A percentile compares a stretch with the other conserved stretches of the same genome.
Conservation (phyloP, 2,888 invertebrate genomes). For the Caprella mutica region DNA sequence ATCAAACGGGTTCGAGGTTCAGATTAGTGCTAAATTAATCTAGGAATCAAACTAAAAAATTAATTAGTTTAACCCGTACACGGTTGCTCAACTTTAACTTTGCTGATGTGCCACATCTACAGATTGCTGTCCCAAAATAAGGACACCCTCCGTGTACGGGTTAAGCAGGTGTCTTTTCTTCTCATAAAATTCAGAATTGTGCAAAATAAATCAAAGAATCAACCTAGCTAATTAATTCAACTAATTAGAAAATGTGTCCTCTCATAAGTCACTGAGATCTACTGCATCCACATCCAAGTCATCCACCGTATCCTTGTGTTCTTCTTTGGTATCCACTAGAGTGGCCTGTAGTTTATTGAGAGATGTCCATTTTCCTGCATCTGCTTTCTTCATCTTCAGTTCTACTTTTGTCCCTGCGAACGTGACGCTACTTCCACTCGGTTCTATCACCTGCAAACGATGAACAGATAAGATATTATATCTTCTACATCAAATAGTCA, state of each 20-base stretch:
- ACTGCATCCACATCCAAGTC: constrained; percentile 55
- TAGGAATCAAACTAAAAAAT: no score
- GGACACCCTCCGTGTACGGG: no score
- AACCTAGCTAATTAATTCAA: not conserved
- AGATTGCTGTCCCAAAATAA: no score
- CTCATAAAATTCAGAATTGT: no score
- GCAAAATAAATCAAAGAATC: no score
- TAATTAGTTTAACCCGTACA: no score
- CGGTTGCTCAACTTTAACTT: no score
- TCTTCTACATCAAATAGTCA: not conserved
- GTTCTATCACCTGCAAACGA: constrained; percentile 57
- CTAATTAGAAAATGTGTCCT: not conserved
- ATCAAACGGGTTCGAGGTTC: no score
- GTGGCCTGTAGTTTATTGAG: constrained; percentile 51
- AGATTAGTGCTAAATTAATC: no score
- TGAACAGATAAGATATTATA: not conserved
- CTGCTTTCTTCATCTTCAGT: constrained; percentile 76
- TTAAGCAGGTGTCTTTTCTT: no score
- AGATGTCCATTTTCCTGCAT: constrained; percentile 68
- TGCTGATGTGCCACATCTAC: no score
- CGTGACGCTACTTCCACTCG: constrained; percentile 56
- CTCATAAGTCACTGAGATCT: constrained; percentile 58
- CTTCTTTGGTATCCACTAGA: constrained; percentile 34
- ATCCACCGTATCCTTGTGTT: constrained; percentile 42
- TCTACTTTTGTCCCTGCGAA: constrained; percentile 86